Evolutionary conservation across 2,888 invertebrate genomes (phyloP), one percentile per base, ranked within the genome.

Genomic region (Eledona agricola): DNA sequence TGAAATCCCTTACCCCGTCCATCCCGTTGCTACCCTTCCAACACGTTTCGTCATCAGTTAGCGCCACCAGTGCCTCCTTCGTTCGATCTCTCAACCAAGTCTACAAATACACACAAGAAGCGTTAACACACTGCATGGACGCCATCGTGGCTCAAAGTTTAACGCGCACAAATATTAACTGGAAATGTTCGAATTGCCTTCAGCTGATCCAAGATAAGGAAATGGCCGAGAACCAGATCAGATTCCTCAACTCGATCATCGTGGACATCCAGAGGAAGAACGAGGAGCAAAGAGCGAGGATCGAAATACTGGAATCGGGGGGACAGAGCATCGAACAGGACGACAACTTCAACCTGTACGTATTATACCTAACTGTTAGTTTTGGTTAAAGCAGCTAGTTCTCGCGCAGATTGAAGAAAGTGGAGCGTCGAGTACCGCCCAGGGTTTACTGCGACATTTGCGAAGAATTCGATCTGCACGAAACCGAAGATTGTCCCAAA

Each of bases 371-470:
- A 25, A 25, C 4, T 25, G 26, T 9, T 25, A 25, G 19, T 5
- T 4, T 19, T 19, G 4, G n/a, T 19, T 6, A 6, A 19, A 6
- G 6, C 19, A 19, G 4, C 4, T 19, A 19, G 6, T 5, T 5
- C 4, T 19, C 19, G 6, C 19, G 19, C 6, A 19, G 19, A 55
- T 57, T 13, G 34, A 42, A n/a, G n/a, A n/a, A n/a, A n/a, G n/a
- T n/a, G n/a, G 12, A 63, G 54, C 45, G 46, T 23, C 62, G 63
- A 59, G 42, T 56, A 7, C 84, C 93, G 1, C 93, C 93, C 25
- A 87, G 97, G 12, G 78, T 90, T 70, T 97, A 93, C 81, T 98
- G 97, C 82, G 97, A 98, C 81, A 97, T 96, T 67, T 98, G 97
- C 77, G 97, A 97, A 79, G 84, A 87, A 74, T 98, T 97, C 79